Base-by-base conservation (phyloP, 2,797 vertebrate genomes). In the Petrocephalus sullivani region DNA sequence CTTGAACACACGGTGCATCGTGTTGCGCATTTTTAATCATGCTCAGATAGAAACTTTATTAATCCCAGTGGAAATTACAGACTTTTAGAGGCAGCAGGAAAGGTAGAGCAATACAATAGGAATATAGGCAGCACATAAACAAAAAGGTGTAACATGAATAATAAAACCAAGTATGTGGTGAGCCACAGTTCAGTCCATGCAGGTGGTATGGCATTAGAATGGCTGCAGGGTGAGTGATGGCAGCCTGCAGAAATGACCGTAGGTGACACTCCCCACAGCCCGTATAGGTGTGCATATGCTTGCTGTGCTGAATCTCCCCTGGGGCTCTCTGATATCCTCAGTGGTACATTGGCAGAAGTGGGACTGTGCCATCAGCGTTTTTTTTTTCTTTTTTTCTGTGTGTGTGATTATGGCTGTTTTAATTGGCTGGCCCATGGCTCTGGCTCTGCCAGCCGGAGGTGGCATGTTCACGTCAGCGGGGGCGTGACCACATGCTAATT, bases 11-110 rank as follows among this genome's bases (percentile, higher is more conserved):
- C 6, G 67, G 67, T 33, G 1, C 2, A 5, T 8, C 9, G 1
- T 23, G 28, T 87, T 53, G 0, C 56, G 88, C 58, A 87, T 90
- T 93, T 61, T 89, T 90, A 91, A 61, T 21, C 85, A 10, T 61
- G n/a, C 23, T 8, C 21, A 16, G 23, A 33, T 21, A 10, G 49
- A 51, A 37, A 49, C 16, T 2, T 2, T 6, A 61, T 61, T 61
- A 8, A 8, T 61, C 58, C 58, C 19, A 7, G 2, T 61, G 58
- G 58, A 61, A 21, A 61, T 61, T 61, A 19, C 58, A 6, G 58
- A 61, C 19, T n/a, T 28, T 60, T 60, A 60, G 16, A n/a, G 10
- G 57, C 57, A n/a, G 57, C 5, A 60, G 58, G 7, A 61, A 61
- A 61, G 7, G 6, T 19, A 61, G 6, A 61, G 7, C n/a, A n/a